Conservation (phyloP, 2,888 invertebrate species). For the Troides aeacus region DNA sequence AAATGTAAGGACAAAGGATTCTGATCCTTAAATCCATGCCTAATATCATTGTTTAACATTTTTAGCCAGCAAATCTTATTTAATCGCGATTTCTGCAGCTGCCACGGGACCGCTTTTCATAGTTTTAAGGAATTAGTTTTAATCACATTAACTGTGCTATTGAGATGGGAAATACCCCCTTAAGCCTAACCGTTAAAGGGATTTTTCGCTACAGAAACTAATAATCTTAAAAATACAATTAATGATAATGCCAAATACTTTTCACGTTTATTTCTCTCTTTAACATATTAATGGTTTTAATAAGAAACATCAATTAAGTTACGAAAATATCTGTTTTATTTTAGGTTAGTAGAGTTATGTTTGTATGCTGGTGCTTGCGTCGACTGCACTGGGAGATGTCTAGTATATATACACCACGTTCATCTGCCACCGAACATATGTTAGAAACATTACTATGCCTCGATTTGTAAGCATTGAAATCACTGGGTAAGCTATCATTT, state of each 20-base stretch:
- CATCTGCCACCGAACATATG: too few relatives aligned
- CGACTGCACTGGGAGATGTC: too few relatives aligned
- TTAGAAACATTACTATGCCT: too few relatives aligned
- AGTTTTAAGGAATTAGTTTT: conserved; percentile 66
- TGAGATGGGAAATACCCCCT: conserved; percentile 38
- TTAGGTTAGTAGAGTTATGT: too few relatives aligned
- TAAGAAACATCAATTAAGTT: not conserved
- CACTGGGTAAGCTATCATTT: not conserved
- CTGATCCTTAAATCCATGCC: conserved; percentile 45
- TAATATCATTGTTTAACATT: conserved; percentile 32
- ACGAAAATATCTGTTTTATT: not conserved
- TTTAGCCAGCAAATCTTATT: conserved; percentile 43
- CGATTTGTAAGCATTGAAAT: too few relatives aligned
- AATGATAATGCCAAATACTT: not conserved
- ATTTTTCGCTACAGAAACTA: conserved; percentile 33
- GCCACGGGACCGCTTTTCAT: conserved; percentile 45
- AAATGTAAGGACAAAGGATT: conserved; percentile 52
- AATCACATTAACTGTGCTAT: conserved; percentile 60
- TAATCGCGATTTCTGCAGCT: conserved; percentile 53
- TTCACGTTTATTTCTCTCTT: not conserved
- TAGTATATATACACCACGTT: too few relatives aligned
- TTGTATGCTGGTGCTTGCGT: too few relatives aligned
- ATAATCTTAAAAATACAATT: conserved; percentile 12
- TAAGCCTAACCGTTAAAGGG: conserved; percentile 37
- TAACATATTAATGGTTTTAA: not conserved